Base-by-base conservation (phyloP, 2,888 invertebrate species). In the Dynastes maya region DNA sequence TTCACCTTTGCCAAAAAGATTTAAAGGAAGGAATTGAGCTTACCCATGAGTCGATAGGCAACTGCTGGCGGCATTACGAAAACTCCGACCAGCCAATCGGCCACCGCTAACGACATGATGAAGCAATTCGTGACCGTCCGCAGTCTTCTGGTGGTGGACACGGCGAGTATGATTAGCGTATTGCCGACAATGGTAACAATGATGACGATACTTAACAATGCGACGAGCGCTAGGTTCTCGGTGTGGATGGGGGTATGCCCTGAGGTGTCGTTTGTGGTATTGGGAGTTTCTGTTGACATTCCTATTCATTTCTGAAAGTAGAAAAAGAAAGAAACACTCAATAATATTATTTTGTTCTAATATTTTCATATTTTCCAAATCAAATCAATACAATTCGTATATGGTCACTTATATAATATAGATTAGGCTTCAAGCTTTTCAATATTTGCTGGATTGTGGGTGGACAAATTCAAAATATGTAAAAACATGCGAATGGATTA, bases 61-160 rank as follows among this genome's bases (percentile, higher is more conserved):
- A 97, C 96, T n/a, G 97, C 97, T 67, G 97, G 97, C 1, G 98
- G 98, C 95, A 98, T 95, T 0, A 98, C 98, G 85, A 97, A 95
- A 49, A 97, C 93, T 0, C 98, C 98, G 2, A 98, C 97, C 82
- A 97, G 88, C 88, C 98, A 92, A 90, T 98, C 98, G 65, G 98
- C 98, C 0, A 95, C 94, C 0, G 98, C 98, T 86, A 98, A 90
- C 75, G 97, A 98, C 86, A 97, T 97, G 81, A 98, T 97, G 89
- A 98, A 97, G 86, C 97, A 96, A 87, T 98, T 98, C 70, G 98
- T 98, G 49, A 98, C 97, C 0, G 97, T 97, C 82, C 98, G 92
- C 81, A 98, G 90, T 82, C 97, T 91, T 82, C 95, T 93, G 0
- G 96, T 96, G 0, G 96, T 96, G 83, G 96, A 92, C 71, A 98